Evolutionary conservation across 2,888 invertebrate species (phyloP).

Genomic region (Allolobophora icterica): DNA sequence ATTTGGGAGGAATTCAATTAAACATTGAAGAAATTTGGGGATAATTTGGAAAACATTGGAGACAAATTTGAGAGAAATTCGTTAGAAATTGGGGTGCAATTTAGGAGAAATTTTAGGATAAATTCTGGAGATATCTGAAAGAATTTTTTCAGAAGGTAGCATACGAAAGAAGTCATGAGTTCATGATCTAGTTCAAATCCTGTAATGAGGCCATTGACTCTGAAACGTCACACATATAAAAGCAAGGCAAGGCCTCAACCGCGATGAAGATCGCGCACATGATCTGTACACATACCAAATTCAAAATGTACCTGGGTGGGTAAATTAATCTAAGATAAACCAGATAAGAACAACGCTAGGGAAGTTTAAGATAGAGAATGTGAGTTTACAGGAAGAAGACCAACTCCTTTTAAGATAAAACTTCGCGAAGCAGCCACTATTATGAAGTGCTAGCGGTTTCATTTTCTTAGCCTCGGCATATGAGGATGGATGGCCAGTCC

Average conservation of each 20-base stretch:
- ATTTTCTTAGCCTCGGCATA: not conserved
- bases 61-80: too few relatives aligned
- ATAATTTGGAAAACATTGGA: not conserved
- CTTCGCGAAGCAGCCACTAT: too few relatives aligned
- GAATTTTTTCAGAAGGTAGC: too few relatives aligned
- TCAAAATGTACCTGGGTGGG: not conserved
- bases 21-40: not conserved
- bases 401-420: too few relatives aligned
- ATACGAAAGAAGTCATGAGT: too few relatives aligned
- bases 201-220: too few relatives aligned
- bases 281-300: not conserved
- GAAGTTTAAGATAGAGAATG: too few relatives aligned
- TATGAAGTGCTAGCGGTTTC: not conserved
- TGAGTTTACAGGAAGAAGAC: not conserved
- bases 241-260: too few relatives aligned
- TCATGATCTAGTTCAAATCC: too few relatives aligned
- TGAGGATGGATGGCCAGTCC: not conserved
- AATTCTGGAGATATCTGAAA: too few relatives aligned
- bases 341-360: not conserved
- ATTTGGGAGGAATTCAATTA: not conserved
- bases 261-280: not conserved
- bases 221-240: too few relatives aligned
- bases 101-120: not conserved
- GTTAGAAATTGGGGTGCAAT: not conserved
- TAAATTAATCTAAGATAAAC: not conserved